phyloP scores from a whole-genome alignment of 1,140 invertebrate species.

The Bombus waltoni region DNA sequence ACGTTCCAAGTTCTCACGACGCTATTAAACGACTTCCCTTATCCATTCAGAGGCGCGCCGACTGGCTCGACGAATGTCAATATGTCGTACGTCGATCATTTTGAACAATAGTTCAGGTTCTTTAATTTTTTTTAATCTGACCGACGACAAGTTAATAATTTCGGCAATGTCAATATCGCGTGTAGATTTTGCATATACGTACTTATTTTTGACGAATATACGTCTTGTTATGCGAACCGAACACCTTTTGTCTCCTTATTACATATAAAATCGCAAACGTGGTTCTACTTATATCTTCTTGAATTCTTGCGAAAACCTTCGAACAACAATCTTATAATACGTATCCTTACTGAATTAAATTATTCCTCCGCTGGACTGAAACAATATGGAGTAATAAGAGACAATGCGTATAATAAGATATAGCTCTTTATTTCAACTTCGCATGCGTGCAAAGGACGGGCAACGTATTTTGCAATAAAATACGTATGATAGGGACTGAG shows the following conservation, averaged over 20 bases:
- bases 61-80: too few species aligned
- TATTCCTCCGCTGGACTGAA: background rate
- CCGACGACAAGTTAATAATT: too few species aligned
- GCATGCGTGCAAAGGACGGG: background rate
- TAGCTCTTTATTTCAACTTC: slow-evolving; percentile 29
- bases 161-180: too few species aligned
- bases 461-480: background rate
- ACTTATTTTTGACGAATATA: too few species aligned
- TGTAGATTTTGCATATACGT: too few species aligned
- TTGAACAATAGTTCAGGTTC: too few species aligned
- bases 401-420: slow-evolving; percentile 17
- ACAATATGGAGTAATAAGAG: background rate
- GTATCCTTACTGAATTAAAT: background rate
- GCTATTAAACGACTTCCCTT: background rate
- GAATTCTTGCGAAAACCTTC: background rate
- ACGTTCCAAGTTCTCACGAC: background rate
- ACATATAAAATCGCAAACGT: too few species aligned
- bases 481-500: background rate
- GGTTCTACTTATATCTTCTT: too few species aligned
- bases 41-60: background rate
- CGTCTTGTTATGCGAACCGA: too few species aligned
- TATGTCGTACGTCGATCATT: too few species aligned
- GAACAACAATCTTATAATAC: background rate
- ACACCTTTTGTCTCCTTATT: too few species aligned
- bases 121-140: too few species aligned